Percentiles rank a stretch among this genome's conserved stretches.
Conservation (phyloP, 2,797 vertebrate genomes). For the Rhinatrema bivittatum region DNA sequence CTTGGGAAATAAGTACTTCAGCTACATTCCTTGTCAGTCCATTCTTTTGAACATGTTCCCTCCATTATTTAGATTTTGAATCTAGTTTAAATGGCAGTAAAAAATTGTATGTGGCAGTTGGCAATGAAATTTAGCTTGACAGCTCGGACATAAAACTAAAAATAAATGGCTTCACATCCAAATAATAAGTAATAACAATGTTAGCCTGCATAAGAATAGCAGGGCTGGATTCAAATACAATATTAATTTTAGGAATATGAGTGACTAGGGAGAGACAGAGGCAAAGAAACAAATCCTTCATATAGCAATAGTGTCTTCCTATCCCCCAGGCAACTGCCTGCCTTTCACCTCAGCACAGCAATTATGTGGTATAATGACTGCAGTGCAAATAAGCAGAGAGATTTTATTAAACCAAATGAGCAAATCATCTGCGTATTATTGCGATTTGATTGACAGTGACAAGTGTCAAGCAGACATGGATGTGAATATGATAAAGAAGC, state of each 20-base stretch:
- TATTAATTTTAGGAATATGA: constrained; percentile 97
- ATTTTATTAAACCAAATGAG: constrained; percentile 99
- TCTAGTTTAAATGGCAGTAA: constrained; percentile 91
- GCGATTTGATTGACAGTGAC: constrained; percentile 98
- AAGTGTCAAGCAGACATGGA: constrained; percentile 82
- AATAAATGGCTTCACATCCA: constrained; percentile 90
- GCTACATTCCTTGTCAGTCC: constrained; percentile 55
- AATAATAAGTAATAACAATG: constrained; percentile 98
- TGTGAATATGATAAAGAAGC: constrained; percentile 91
- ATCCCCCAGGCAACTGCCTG: constrained; percentile 89
- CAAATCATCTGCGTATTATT: constrained; percentile 97
- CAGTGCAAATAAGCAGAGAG: constrained; percentile 95
- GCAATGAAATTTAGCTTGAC: constrained; percentile 83
- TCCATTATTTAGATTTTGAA: constrained; percentile 73
- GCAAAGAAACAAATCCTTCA: constrained; percentile 79
- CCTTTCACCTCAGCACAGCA: constrained; percentile 87
- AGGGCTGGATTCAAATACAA: constrained; percentile 90
- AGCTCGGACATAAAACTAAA: constrained; percentile 81
- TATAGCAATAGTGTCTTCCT: constrained; percentile 86
- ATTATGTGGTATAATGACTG: constrained; percentile 98
- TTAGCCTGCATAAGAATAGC: constrained; percentile 93
- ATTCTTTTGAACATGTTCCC: constrained; percentile 68
- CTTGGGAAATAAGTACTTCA: constrained; percentile 65
- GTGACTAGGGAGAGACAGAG: constrained; percentile 83
- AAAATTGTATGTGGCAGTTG: constrained; percentile 81